These are phyloP conservation scores for Helicolenus hilgendorfi DNA, from an alignment of 2,797 vertebrate genomes.

Conservation along the genomic window DNA sequence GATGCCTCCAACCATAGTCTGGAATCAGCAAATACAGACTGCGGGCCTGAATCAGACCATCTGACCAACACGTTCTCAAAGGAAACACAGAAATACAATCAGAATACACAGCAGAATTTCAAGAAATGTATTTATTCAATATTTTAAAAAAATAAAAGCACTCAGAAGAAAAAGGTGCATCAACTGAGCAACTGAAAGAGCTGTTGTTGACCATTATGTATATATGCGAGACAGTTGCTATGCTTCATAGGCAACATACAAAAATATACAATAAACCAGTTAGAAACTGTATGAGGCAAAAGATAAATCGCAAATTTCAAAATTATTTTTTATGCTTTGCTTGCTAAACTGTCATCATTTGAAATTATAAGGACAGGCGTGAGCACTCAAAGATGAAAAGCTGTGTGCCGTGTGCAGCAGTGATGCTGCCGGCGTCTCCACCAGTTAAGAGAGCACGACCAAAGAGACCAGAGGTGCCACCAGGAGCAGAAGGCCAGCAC, in stretches of 20 bases:
- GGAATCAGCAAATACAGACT: background rate
- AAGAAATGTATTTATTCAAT: background rate
- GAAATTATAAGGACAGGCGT: background rate
- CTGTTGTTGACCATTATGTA: background rate
- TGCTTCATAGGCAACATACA: background rate
- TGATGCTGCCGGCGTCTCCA: background rate
- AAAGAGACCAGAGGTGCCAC: constrained; percentile 40
- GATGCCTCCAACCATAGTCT: background rate
- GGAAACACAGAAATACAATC: background rate
- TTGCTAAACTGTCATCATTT: background rate
- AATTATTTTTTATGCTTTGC: background rate
- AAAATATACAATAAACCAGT: background rate
- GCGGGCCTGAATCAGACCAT: background rate
- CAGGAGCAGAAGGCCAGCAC: constrained; percentile 52
- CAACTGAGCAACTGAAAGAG: background rate
- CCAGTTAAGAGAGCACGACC: constrained; percentile 11
- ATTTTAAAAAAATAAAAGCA: background rate
- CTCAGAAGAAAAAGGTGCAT: background rate
- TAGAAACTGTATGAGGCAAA: background rate
- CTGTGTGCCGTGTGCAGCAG: background rate
- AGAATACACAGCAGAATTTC: background rate
- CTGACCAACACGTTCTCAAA: no score
- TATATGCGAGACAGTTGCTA: background rate
- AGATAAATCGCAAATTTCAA: background rate
- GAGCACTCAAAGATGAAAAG: background rate